Conservation (phyloP, 2,888 invertebrate species). For the Trachelus iudaicus region DNA sequence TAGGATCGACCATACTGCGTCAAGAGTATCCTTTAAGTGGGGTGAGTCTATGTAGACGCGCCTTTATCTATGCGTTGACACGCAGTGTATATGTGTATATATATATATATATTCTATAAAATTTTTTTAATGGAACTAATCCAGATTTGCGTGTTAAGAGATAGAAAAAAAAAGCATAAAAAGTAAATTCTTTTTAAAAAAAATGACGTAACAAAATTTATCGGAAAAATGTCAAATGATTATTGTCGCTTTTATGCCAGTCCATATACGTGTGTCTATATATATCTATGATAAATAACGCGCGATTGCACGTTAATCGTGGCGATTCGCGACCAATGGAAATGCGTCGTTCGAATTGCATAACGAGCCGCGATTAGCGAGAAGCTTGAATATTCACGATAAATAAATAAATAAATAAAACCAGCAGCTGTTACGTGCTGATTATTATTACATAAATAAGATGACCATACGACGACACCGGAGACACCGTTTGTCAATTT, state of each 20-base stretch:
- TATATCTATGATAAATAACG: background rate
- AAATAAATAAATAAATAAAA: background rate
- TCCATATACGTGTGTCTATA: background rate
- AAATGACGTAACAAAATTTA: too few species aligned
- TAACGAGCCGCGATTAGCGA: background rate
- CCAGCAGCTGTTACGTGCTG: background rate
- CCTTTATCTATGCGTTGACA: background rate
- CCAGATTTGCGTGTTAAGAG: background rate
- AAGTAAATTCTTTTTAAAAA: too few species aligned
- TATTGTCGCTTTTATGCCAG: too few species aligned
- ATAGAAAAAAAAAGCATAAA: background rate
- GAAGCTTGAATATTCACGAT: background rate
- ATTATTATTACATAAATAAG: background rate
- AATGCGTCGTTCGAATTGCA: background rate
- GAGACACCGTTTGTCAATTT: background rate
- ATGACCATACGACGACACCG: background rate
- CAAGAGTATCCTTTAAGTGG: background rate
- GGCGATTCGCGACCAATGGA: background rate
- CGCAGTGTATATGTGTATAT: background rate
- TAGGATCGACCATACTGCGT: background rate
- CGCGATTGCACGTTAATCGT: background rate
- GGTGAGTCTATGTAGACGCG: background rate
- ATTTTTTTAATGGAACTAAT: background rate
- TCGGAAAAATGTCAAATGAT: too few species aligned
- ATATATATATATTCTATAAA: background rate